Evolutionary conservation across 1,140 invertebrate genomes (phyloP).

Genomic region (Euura lappo): DNA sequence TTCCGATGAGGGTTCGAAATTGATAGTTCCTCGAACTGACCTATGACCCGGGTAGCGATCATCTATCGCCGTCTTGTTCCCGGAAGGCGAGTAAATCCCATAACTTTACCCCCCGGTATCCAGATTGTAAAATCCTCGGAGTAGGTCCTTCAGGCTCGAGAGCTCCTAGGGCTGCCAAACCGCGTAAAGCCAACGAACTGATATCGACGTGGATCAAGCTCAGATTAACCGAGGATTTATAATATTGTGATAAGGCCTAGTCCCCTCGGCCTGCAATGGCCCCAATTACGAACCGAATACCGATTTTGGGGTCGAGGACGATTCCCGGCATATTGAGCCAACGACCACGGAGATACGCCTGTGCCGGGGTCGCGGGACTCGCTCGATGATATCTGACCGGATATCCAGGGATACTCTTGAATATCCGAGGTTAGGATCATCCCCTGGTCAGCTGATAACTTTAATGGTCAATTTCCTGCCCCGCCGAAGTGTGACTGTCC

Average conservation of each 20-base stretch:
- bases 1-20: background rate
- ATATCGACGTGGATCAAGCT: background rate
- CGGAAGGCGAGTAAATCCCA: background rate
- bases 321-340: background rate
- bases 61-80: constrained; percentile 8
- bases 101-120: background rate
- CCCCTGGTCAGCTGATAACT: background rate
- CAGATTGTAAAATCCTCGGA: background rate
- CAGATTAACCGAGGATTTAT: constrained; percentile 10
- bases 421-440: no score
- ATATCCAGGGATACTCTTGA: background rate
- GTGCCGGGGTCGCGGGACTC: background rate
- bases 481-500: background rate
- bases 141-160: background rate
- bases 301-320: background rate
- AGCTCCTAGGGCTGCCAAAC: background rate
- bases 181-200: background rate
- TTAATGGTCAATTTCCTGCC: background rate
- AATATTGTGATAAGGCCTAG: constrained; percentile 11
- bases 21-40: background rate
- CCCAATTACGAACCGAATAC: background rate
- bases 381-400: background rate
- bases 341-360: background rate
- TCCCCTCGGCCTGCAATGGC: background rate
- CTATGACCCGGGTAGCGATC: constrained; percentile 4